Evolutionary conservation across 2,797 vertebrate genomes (phyloP).

Genomic region (Acipenser transmontanus): DNA sequence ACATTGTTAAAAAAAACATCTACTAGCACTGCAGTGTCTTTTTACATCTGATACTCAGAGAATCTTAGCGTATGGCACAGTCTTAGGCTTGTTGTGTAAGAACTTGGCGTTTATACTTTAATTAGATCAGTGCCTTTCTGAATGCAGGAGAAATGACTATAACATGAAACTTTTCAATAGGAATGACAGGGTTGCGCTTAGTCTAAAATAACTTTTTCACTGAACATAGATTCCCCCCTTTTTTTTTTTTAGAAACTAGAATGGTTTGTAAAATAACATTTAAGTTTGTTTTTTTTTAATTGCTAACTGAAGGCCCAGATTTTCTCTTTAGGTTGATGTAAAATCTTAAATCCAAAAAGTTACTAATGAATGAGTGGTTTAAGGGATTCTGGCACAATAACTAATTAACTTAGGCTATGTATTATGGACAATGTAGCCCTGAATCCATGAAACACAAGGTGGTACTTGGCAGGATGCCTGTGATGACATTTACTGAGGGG

Average conservation of each 20-base stretch:
- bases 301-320: conserved; percentile 57
- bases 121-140: conserved; percentile 64
- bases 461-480: neutral
- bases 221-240: conserved; percentile 65
- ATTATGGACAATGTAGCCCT: too few relatives aligned
- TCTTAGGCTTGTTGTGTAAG: conserved; percentile 61
- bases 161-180: conserved; percentile 46
- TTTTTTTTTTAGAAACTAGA: conserved; percentile 50
- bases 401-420: too few relatives aligned
- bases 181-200: conserved; percentile 70
- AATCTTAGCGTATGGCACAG: conserved; percentile 54
- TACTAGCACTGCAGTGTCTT: conserved; percentile 51
- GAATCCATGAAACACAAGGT: neutral
- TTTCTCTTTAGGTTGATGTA: conserved; percentile 32
- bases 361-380: neutral
- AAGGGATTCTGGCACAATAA: too few relatives aligned
- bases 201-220: conserved; percentile 49
- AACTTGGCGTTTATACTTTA: conserved; percentile 58
- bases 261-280: conserved; percentile 64
- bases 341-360: neutral
- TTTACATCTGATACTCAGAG: conserved; percentile 63
- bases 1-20: conserved; percentile 47
- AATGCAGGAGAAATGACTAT: conserved; percentile 57
- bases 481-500: neutral
- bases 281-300: neutral